A percentile compares a stretch with the other conserved stretches of the same genome.
phyloP scores from a whole-genome alignment of 2,113 vertebrate species.

The Setophaga kirtlandii region DNA sequence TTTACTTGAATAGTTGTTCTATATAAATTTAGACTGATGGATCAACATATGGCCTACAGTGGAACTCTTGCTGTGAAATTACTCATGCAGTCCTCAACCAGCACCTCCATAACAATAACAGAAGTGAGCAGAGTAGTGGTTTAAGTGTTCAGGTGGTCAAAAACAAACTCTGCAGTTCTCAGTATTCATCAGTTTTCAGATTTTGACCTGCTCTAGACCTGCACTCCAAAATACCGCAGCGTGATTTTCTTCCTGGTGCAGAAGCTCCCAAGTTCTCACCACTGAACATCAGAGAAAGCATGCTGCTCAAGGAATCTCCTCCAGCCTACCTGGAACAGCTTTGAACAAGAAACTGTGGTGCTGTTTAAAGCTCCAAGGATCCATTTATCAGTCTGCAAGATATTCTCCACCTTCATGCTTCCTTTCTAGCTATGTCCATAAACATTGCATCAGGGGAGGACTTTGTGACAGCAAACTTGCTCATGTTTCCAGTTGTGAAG shows the following conservation, averaged over 20 bases:
- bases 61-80: slow-evolving; percentile 12
- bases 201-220: background rate
- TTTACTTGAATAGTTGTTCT: slow-evolving; percentile 11
- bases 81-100: background rate
- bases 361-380: background rate
- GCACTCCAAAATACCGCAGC: background rate
- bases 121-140: background rate
- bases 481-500: background rate
- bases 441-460: background rate
- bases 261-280: background rate
- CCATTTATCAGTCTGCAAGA: background rate
- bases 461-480: background rate
- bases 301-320: background rate
- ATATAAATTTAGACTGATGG: background rate
- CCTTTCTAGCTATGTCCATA: background rate
- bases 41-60: slow-evolving; percentile 32
- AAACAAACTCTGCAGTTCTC: background rate
- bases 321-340: background rate
- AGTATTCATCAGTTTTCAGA: background rate
- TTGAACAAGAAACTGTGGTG: background rate
- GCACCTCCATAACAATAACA: background rate
- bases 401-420: background rate
- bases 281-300: background rate
- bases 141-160: slow-evolving; percentile 3
- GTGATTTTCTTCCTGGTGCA: background rate